Evolutionary conservation across 2,888 invertebrate genomes (phyloP), one percentile per base, ranked within the genome.

Genomic region (Invenusta paracnida): DNA sequence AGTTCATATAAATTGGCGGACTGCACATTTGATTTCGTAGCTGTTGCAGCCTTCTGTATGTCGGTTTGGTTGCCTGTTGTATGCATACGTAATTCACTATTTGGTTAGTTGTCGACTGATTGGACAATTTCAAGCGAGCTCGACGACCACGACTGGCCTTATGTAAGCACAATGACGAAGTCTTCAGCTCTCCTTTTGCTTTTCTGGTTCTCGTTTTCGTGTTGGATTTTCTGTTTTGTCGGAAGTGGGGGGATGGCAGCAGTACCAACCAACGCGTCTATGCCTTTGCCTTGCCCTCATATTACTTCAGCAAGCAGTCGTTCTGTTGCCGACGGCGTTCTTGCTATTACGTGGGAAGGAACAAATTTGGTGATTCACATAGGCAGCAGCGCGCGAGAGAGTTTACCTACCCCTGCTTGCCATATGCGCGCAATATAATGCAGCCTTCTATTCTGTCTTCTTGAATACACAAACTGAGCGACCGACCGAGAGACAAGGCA

Each of bases 321-420:
- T 73, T 73, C 27, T 73, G 73, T 73, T 73, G 73, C 73, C 73
- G 73, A 73, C 73, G 73, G 73, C 73, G 73, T n/a, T n/a, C 27
- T 73, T 73, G 73, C 23, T 73, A 73, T 73, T 73, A 73, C 73
- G 73, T 73, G 73, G 73, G 73, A 73, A 73, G 73, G 73, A 73
- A 73, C 73, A 25, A 73, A 73, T 13, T 73, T 73, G 73, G 73
- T 73, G 73, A 73, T 73, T 73, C 73, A 73, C 73, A 73, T 73
- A 73, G 23, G 73, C 73, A 48, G 17, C 17, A 73, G 73, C 5
- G 73, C 5, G 73, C 5, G 73, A 73, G 27, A 25, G 73, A 73
- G 73, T 73, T 73, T 73, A 73, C 23, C 73, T 73, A 73, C 73
- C 73, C 73, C 27, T 73, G 48, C 48, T 73, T 73, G 73, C 73